Conservation (phyloP, 2,113 vertebrate genomes). For the Cebus imitator region DNA sequence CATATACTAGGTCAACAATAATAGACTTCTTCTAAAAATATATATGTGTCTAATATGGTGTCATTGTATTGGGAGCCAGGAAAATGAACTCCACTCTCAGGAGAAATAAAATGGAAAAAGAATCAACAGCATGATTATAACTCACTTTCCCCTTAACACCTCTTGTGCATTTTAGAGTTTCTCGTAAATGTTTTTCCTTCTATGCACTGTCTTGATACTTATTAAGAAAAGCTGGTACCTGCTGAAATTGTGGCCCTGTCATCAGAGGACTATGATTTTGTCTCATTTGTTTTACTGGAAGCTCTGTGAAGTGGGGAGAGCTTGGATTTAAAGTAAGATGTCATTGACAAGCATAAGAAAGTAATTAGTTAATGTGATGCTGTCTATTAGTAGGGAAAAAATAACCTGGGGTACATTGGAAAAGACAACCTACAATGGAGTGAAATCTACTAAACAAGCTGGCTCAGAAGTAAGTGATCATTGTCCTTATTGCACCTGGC, state of each 20-base stretch:
- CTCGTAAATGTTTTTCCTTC: constrained; percentile 55
- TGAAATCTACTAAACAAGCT: constrained; percentile 58
- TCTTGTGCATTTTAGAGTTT: constrained; percentile 65
- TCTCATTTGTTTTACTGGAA: constrained; percentile 66
- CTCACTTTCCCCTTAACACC: background rate
- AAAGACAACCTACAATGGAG: constrained; percentile 58
- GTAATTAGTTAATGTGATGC: constrained; percentile 81
- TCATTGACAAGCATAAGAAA: constrained; percentile 70
- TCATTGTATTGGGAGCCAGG: constrained; percentile 62
- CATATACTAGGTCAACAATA: constrained; percentile 63
- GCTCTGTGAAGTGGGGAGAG: constrained; percentile 68
- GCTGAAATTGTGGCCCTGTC: constrained; percentile 44
- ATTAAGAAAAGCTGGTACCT: constrained; percentile 69
- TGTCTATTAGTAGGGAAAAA: constrained; percentile 68
- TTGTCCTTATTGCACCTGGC: background rate
- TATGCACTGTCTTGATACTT: constrained; percentile 58
- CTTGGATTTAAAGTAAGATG: constrained; percentile 71
- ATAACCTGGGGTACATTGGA: constrained; percentile 38
- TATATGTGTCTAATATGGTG: constrained; percentile 52
- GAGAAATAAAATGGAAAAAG: constrained; percentile 74
- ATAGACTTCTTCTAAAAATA: constrained; percentile 76
- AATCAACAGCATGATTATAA: constrained; percentile 42
- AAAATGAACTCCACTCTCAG: constrained; percentile 68
- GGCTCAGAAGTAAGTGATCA: background rate
- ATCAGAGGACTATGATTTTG: constrained; percentile 56